Base-by-base conservation (phyloP, 2,113 vertebrate species). In the Ceratotherium simum region DNA sequence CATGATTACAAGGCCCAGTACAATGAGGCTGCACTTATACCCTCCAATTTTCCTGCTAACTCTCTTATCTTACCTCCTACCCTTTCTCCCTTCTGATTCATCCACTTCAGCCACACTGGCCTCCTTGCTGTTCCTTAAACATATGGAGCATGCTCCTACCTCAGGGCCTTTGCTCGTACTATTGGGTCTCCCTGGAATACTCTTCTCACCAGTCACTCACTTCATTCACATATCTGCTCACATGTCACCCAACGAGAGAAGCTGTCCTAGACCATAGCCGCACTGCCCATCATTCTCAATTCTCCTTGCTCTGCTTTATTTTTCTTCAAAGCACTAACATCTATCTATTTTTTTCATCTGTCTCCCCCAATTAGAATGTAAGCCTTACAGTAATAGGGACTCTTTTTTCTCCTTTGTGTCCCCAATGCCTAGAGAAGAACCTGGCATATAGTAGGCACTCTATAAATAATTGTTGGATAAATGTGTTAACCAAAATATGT, bases 1-100 rank as follows among this genome's bases (percentile, higher is more conserved):
- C 2, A 0, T 31, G 60, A 36, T 42, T 33, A 1, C 6, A 51
- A 51, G n/a, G 54, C 25, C 39, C 7, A n/a, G 0, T 25, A 4
- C 0, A 62, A 2, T 46, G 3, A 67, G 73, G 5, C 36, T 3
- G 2, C 27, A 6, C 31, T 16, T 13, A 54, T 16, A 54, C 13
- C 18, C 2, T 4, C 10, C 54, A 23, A 0, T 12, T 18, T 86
- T 48, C 6, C 27, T 42, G 75, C 23, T 73, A 14, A 23, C 25
- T 67, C 48, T 62, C 2, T 83, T 6, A 14, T 10, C 18, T 91
- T 60, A 8, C 13, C 48, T 33, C 69, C 8, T 27, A 27, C 8
- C 5, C 2, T 33, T 7, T 64, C 17, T 23, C 8, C 1, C 25
- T n/a, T 4, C 56, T 33, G 48, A n/a, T 8, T n/a, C n/a, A 4